A percentile compares a stretch with the other conserved stretches of the same genome.
These are phyloP conservation scores for Penaeus monodon DNA, from an alignment of 2,888 invertebrate genomes.

Conservation along the genomic window DNA sequence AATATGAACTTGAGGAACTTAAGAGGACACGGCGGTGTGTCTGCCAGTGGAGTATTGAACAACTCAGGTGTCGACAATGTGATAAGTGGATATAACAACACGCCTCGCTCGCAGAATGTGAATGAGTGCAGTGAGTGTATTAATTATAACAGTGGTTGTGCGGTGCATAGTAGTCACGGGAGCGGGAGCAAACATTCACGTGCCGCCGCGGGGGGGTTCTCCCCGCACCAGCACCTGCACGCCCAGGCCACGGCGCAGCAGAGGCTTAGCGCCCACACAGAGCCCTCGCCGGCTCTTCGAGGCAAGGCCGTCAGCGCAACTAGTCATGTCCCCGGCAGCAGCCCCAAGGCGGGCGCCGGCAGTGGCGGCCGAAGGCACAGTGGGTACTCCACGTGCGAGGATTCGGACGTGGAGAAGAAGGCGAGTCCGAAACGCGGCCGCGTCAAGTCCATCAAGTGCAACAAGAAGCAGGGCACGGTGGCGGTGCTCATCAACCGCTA, in stretches of 20 bases:
- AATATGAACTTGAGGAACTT: slow-evolving; percentile 37
- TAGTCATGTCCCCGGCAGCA: slow-evolving; percentile 8
- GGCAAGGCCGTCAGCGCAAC: neutral
- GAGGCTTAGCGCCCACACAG: slow-evolving; percentile 8
- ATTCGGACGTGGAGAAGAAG: slow-evolving; percentile 29
- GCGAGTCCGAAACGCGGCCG: slow-evolving; percentile 3
- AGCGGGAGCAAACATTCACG: too few relatives aligned
- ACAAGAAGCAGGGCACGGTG: slow-evolving; percentile 30
- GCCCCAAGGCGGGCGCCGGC: neutral
- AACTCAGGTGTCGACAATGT: neutral
- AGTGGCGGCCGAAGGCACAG: neutral
- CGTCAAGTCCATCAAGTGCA: slow-evolving; percentile 29
- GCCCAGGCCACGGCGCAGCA: slow-evolving; percentile 11
- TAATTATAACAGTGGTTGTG: neutral
- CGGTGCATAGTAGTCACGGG: too few relatives aligned
- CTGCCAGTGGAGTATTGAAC: neutral
- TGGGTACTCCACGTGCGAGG: slow-evolving; percentile 41
- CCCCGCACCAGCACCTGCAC: slow-evolving; percentile 33
- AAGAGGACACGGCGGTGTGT: neutral
- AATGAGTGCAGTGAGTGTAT: slow-evolving; percentile 28
- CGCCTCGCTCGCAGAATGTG: slow-evolving; percentile 5
- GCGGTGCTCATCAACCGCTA: slow-evolving; percentile 50
- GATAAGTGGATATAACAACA: slow-evolving; percentile 8
- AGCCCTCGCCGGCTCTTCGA: neutral
- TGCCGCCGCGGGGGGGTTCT: slow-evolving; percentile 25